phyloP scores from a whole-genome alignment of 1,140 invertebrate genomes.

The Helicoverpa zea region DNA sequence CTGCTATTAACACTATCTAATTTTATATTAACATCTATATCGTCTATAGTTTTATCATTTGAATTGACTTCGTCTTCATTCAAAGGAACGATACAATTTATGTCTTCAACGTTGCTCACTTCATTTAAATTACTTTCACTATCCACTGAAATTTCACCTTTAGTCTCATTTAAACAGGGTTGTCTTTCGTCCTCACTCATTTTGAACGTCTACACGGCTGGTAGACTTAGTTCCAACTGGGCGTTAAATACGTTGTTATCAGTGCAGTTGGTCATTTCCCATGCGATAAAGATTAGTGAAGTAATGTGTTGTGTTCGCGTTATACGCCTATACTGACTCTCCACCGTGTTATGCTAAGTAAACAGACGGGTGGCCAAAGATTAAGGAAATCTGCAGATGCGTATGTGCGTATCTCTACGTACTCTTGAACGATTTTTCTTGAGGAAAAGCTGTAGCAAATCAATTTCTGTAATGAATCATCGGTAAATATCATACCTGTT shows the following conservation, averaged over 20 bases:
- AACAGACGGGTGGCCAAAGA: constrained; percentile 57
- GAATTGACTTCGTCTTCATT: not conserved
- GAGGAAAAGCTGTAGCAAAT: not conserved
- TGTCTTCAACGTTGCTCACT: constrained; percentile 33
- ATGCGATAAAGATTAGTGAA: constrained; percentile 50
- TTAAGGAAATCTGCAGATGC: constrained; percentile 26
- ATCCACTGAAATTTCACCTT: constrained; percentile 40
- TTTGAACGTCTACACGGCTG: constrained; percentile 27
- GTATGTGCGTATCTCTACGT: not conserved
- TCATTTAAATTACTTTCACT: constrained; percentile 37
- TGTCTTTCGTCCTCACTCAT: constrained; percentile 61
- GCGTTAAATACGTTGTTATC: constrained; percentile 59
- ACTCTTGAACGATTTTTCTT: not conserved
- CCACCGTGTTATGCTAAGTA: constrained; percentile 52
- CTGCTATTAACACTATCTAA: no score
- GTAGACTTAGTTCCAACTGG: constrained; percentile 7
- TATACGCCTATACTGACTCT: constrained; percentile 52
- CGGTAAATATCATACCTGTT: no score
- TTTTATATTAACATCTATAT: not conserved
- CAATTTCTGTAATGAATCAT: not conserved
- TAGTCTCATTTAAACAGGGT: constrained; percentile 54
- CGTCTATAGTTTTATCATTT: constrained; percentile 8
- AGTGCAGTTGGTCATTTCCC: constrained; percentile 57
- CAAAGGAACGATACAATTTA: not conserved
- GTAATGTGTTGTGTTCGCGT: constrained; percentile 39